Evolutionary conservation across 1,140 invertebrate species (phyloP).

Genomic region (Cryptotermes secundus): DNA sequence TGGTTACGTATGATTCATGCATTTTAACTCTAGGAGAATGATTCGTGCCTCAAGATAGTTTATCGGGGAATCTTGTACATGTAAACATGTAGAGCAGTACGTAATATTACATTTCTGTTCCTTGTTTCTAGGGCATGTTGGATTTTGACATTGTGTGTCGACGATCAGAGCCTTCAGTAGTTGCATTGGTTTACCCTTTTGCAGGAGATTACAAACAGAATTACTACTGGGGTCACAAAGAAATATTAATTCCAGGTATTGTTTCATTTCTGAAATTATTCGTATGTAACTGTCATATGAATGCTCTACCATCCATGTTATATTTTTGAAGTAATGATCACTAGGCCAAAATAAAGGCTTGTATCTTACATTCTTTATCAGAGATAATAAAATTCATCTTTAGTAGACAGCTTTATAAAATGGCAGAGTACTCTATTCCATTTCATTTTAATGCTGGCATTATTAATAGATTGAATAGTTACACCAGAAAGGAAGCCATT

Average conservation of each 20-base stretch:
- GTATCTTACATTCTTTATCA: neutral
- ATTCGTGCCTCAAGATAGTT: no score
- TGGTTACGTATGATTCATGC: no score
- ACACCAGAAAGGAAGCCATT: no score
- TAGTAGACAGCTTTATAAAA: no score
- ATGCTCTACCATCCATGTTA: neutral
- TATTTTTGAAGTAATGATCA: neutral
- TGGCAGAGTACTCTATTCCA: no score
- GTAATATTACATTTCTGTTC: conserved; percentile 13
- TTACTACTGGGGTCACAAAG: conserved; percentile 99
- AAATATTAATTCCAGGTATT: conserved; percentile 81
- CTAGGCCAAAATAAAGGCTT: neutral
- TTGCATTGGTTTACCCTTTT: conserved; percentile 97
- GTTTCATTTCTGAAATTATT: no score
- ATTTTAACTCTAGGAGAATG: no score
- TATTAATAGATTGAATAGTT: no score
- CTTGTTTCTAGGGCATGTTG: conserved; percentile 71
- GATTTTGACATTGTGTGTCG: conserved; percentile 99
- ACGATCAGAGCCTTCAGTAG: conserved; percentile 82
- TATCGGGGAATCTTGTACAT: no score
- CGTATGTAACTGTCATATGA: neutral
- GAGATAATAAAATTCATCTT: neutral
- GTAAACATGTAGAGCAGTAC: no score
- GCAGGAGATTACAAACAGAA: conserved; percentile 99
- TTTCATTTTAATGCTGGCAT: no score